Conservation (phyloP, 2,113 vertebrate genomes). For the Scartelaos histophorus region DNA sequence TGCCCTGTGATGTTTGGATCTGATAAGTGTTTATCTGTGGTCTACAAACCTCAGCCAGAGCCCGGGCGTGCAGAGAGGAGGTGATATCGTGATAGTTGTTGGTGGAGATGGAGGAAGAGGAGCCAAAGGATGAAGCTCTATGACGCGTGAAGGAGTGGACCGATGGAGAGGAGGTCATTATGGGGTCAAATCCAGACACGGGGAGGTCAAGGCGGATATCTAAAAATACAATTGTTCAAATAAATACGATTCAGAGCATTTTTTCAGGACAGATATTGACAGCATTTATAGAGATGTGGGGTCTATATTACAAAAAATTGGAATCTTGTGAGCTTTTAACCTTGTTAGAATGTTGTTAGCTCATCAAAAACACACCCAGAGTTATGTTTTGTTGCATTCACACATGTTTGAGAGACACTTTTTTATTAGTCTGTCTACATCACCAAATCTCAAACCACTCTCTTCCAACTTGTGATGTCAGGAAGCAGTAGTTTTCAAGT, state of each 20-base stretch:
- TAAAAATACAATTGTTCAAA: conserved; percentile 29
- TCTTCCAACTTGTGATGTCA: no score
- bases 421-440: no score
- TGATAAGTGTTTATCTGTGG: neutral
- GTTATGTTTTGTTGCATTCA: no score
- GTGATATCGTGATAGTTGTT: conserved; percentile 86
- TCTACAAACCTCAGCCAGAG: conserved; percentile 82
- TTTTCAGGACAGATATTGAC: neutral
- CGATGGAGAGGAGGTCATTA: conserved; percentile 63
- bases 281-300: neutral
- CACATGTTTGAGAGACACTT: no score
- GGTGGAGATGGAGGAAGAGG: conserved; percentile 73
- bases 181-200: conserved; percentile 49
- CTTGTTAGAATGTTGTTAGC: no score
- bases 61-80: conserved; percentile 78
- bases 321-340: no score
- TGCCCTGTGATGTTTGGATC: neutral
- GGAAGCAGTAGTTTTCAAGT: no score
- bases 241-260: neutral
- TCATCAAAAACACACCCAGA: no score
- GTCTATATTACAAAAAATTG: no score
- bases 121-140: conserved; percentile 68
- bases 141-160: conserved; percentile 40
- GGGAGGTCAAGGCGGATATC: conserved; percentile 63
- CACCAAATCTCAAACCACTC: no score